Base-by-base conservation (phyloP, 2,888 invertebrate genomes). In the Polia nebulosa region DNA sequence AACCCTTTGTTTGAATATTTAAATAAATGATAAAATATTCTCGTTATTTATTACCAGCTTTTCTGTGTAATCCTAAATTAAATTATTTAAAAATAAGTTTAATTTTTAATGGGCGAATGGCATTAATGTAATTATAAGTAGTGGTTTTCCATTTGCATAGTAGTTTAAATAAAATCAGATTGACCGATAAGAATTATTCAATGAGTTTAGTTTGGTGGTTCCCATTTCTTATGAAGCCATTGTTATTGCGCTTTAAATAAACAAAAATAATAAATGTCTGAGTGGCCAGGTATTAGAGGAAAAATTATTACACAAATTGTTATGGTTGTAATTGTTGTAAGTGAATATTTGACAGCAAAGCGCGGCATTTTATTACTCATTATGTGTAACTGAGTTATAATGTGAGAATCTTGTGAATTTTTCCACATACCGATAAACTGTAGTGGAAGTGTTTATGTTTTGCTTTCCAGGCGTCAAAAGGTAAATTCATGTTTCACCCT, bases 101-200 rank as follows among this genome's bases (percentile, higher is more conserved):
- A 44, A 4, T 47, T 39, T 32, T 17, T 1, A 20, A 32, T n/a
- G n/a, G n/a, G n/a, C n/a, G n/a, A n/a, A n/a, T 1, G 6, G 15
- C 25, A 25, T 64, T 17, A 20, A 15, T 39, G 36, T 25, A 7
- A 22, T 45, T n/a, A 25, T 8, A 45, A 39, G 9, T 61, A n/a
- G 39, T 32, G 17, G 3, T 32, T 45, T 45, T 17, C 32, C 49
- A 25, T 55, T 59, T 76, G 15, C 41, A 44, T 74, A 36, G 11
- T 5, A 36, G 27, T 55, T 59, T 45, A 51, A 61, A 53, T 62
- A n/a, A 53, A 49, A 78, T 56, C 49, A 73, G 79, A 72, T 56
- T 56, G 44, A 59, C 53, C 58, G 79, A 78, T 78, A 63, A 63
- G 55, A 78, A 53, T 17, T 11, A 57, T 49, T 62, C n/a, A 59